Evolutionary conservation across 2,888 invertebrate species (phyloP), one percentile per base, ranked within the genome.

Genomic region (Aricia artaxerxes): DNA sequence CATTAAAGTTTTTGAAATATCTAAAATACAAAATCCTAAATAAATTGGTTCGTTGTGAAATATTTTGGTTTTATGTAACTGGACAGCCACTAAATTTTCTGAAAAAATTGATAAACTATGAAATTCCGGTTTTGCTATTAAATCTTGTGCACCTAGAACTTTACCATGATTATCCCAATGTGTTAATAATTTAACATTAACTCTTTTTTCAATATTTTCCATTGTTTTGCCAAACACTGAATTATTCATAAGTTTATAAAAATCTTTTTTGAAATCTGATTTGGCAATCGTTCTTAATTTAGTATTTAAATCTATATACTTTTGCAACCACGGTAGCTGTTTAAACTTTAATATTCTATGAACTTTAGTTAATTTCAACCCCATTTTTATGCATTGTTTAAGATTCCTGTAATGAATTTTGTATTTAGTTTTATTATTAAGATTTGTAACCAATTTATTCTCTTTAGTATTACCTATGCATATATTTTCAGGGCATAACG

Each of bases 281-380:
- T 13, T 83, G 3, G 88, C 83, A 40, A 40, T 40, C 40, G 83
- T 85, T 79, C 89, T 79, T 49, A 88, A 78, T 72, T 85, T 77
- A 6, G 87, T 90, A 83, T 91, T 92, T 79, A 89, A 80, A 61
- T 89, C 86, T 72, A 90, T 89, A 80, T 90, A 90, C 79, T 82
- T 78, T 82, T 88, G 84, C 13, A 90, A 80, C 87, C 88, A 91
- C 5, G 85, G 80, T 73, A 83, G 84, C 84, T 91, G 89, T 49
- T 87, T 82, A 82, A 90, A 90, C 83, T 86, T 83, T 80, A 89
- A 81, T 31, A 87, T 82, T 80, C 87, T 82, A 84, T 89, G 83
- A 61, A 84, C 80, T 80, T 84, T 84, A 31, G 13, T 77, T 61
- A 84, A n/a, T 76, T 80, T 78, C 5, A 84, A 2, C 24, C 85